phyloP scores from a whole-genome alignment of 2,888 invertebrate genomes.

The Euzetes globulus region DNA sequence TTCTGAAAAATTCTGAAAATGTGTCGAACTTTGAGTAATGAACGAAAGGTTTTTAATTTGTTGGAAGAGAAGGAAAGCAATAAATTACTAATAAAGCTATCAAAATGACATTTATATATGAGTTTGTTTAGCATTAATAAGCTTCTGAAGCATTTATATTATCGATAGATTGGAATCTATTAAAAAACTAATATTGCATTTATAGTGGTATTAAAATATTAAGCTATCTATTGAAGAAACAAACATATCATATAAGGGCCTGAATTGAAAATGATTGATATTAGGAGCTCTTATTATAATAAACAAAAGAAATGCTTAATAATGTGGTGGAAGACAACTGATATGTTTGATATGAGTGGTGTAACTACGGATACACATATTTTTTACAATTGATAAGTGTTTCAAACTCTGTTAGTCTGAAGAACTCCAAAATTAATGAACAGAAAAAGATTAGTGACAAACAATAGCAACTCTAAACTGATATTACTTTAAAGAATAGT shows the following conservation, averaged over 20 bases:
- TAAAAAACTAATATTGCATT: conserved; percentile 8
- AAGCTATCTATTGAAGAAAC: neutral
- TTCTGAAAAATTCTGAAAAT: too few species aligned
- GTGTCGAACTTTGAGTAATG: too few species aligned
- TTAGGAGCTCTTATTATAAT: neutral
- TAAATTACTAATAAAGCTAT: neutral
- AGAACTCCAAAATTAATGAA: neutral
- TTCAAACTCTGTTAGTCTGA: neutral
- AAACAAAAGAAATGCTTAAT: conserved; percentile 4
- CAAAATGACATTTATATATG: conserved; percentile 11
- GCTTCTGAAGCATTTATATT: neutral
- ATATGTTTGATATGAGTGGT: neutral
- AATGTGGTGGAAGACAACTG: neutral
- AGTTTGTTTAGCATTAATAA: neutral
- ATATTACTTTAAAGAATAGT: neutral
- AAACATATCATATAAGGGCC: conserved; percentile 7
- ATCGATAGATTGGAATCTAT: neutral
- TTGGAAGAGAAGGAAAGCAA: neutral
- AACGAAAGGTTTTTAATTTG: too few species aligned
- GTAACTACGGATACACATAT: neutral
- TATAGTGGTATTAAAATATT: conserved; percentile 5
- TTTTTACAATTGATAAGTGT: conserved; percentile 1
- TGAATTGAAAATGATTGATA: neutral
- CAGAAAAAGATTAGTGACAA: neutral
- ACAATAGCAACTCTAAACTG: neutral